phyloP scores from a whole-genome alignment of 2,888 invertebrate genomes.

The Branchipolynoe longqiensis region DNA sequence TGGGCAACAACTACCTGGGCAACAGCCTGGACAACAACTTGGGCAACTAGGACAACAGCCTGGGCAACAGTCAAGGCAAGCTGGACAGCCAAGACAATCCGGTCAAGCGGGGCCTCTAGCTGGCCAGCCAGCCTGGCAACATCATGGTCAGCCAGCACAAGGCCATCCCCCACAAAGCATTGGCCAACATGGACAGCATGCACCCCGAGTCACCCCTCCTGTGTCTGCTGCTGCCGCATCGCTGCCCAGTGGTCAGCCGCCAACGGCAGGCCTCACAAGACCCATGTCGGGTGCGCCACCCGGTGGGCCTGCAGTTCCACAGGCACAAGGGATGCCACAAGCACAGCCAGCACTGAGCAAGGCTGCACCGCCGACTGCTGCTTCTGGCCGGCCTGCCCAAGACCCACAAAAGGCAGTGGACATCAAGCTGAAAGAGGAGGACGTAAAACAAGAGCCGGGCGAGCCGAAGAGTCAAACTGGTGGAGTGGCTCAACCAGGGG shows the following conservation, averaged over 20 bases:
- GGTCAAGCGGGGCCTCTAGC: neutral
- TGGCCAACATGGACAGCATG: too few relatives aligned
- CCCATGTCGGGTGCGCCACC: neutral
- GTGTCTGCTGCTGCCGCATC: too few relatives aligned
- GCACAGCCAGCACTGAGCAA: neutral
- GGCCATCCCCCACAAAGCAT: too few relatives aligned
- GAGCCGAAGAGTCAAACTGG: too few relatives aligned
- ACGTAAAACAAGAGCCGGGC: neutral
- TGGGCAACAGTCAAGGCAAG: neutral
- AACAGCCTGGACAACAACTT: neutral
- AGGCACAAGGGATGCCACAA: neutral
- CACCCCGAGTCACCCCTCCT: too few relatives aligned
- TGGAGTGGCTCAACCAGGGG: too few relatives aligned
- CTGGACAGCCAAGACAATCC: neutral
- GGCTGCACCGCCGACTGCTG: neutral
- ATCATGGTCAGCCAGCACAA: neutral
- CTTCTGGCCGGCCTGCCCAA: neutral
- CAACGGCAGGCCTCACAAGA: too few relatives aligned
- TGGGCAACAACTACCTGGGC: conserved; percentile 14
- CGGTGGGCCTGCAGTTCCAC: neutral
- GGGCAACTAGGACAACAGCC: neutral
- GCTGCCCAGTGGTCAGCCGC: too few relatives aligned
- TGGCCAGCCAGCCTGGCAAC: neutral
- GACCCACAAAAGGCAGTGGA: neutral
- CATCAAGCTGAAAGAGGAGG: neutral